Base-by-base conservation (phyloP, 37 sponge, comb jelly and placozoan species). In the Aplysina aerophoba region DNA sequence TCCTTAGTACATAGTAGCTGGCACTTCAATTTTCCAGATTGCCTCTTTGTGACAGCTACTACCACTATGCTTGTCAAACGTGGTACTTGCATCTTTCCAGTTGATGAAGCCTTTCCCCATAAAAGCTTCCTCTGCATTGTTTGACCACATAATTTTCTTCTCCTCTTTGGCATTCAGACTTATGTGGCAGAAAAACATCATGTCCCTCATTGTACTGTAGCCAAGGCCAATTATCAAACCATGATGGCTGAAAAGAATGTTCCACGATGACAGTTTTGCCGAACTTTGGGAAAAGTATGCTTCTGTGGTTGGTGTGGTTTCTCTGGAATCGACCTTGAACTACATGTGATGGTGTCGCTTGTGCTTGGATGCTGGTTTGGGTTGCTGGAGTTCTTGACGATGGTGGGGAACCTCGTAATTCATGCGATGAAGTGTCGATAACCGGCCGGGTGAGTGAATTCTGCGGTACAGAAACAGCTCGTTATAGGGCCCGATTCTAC, bases 221-320 rank as follows among this genome's bases (percentile, higher is more conserved):
- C 59, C 59, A 57, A 57, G 59, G 59, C 59, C 59, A 57, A 15
- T 20, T 15, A 57, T 57, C 59, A 57, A 57, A 57, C 59, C 59
- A 57, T 17, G 59, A 57, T 57, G 59, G 17, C 17, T 57, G 59
- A 57, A 57, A 57, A 17, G 59, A 57, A 57, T 17, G 59, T 57
- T 57, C 59, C 17, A 57, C 59, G 59, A 57, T 57, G 17, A 17
- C 17, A 57, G 59, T 57, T 57, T 57, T 15, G 59, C 59, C 59
- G 17, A 57, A 57, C 17, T 57, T 57, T 57, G 15, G 59, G 59
- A 57, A 57, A 57, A 15, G 15, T 57, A 57, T 20, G 81, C 1
- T 27, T 27, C 33, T 28, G 81, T 41, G 87, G 87, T 74, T 81
- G 82, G 62, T 81, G 73, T 21, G 82, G 73, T 72, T 20, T 30